These are phyloP conservation scores for Copidosoma aretas DNA, from an alignment of 2,888 invertebrate species.

Conservation along the genomic window DNA sequence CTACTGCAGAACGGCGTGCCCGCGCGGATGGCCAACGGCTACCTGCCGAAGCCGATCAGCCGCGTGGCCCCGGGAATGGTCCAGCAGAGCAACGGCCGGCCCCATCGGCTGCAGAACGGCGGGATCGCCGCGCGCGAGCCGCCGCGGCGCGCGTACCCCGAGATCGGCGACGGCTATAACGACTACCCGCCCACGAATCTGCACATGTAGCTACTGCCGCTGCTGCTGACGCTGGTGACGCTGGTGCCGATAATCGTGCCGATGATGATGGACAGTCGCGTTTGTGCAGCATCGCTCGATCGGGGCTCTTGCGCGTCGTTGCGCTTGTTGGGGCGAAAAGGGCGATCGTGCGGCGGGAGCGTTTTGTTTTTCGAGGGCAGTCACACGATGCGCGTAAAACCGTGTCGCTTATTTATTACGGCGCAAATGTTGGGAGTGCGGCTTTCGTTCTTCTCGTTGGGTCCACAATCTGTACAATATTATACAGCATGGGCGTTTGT, in stretches of 20 bases:
- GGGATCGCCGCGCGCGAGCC: conserved; percentile 15
- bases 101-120: conserved; percentile 1
- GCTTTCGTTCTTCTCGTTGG: too few species aligned
- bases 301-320: too few species aligned
- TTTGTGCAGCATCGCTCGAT: too few species aligned
- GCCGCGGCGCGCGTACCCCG: conserved; percentile 28
- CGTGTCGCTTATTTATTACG: too few species aligned
- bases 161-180: conserved; percentile 18
- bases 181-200: conserved; percentile 27
- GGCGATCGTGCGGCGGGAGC: too few species aligned
- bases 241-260: not conserved
- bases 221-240: not conserved
- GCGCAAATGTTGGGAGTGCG: too few species aligned
- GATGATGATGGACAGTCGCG: too few species aligned
- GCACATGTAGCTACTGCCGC: conserved; percentile 28
- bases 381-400: too few species aligned
- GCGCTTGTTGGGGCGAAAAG: too few species aligned
- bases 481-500: too few species aligned
- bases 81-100: not conserved
- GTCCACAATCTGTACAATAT: too few species aligned
- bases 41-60: conserved; percentile 44
- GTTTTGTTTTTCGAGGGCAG: too few species aligned
- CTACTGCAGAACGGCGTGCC: conserved; percentile 55
- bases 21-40: conserved; percentile 53
- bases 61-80: conserved; percentile 44